Base-by-base conservation (phyloP, 2,888 invertebrate genomes). In the Andricus curvator region DNA sequence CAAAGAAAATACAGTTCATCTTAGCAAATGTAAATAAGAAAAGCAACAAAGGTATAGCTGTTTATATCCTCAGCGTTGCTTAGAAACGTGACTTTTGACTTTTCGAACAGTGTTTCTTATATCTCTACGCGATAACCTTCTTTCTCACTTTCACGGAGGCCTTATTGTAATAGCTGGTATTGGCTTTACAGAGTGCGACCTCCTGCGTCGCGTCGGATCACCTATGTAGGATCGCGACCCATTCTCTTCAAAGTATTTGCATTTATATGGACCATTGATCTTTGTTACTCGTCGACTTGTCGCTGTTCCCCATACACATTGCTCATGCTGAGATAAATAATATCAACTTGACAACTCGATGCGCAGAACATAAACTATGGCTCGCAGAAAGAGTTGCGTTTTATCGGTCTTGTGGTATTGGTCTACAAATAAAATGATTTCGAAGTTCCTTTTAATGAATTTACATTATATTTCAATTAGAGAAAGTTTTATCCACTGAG, bases 191-290 rank as follows among this genome's bases (percentile, higher is more conserved):
- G 25, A 44, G 25, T 70, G 37, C 65, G 78, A 78, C 78, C 78
- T 78, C 78, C 77, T 48, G 78, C 68, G 78, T 78, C 68, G 70
- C 67, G 51, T 41, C 66, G 56, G 56, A n/a, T 56, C 56, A 79
- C 56, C 70, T 66, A 25, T 48, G 48, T 48, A 48, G 48, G 17
- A 48, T 48, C 56, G 22, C 76, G 67, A 66, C 41, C 77, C n/a
- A 66, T 78, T 77, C 77, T 84, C 78, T 78, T 51, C n/a, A 68
- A 64, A 62, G 15, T 25, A 83, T 84, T 82, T 80, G 83, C 83
- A 84, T 84, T 82, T 83, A 84, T 83, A 81, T 81, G 78, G 77
- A 78, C 82, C 70, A 83, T 84, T 80, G 80, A 84, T 83, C 81
- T 82, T 82, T 81, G 77, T 83, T 80, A 77, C 74, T 48, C 74